Evolutionary conservation across 2,797 vertebrate genomes (phyloP).

Genomic region (Ctenochaetus hawaiiensis): DNA sequence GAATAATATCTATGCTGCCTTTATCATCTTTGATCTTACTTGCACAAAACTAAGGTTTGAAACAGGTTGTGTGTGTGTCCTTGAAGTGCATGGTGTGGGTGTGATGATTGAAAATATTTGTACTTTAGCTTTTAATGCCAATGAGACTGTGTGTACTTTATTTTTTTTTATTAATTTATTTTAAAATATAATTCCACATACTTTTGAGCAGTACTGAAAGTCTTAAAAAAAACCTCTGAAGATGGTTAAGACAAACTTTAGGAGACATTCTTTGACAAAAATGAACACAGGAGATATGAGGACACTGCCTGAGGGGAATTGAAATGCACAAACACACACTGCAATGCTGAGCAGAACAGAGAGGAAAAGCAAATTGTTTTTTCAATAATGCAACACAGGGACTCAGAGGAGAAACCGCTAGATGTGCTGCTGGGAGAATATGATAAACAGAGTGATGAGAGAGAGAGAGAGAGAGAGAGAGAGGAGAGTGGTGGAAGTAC

Average conservation of each 20-base stretch:
- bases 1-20: neutral
- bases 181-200: neutral
- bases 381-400: constrained; percentile 61
- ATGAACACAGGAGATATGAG: neutral
- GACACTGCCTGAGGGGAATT: constrained; percentile 18
- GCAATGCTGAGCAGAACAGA: constrained; percentile 25
- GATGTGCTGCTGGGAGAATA: constrained; percentile 40
- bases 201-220: neutral
- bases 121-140: neutral
- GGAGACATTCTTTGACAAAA: neutral
- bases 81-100: neutral
- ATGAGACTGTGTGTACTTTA: too few relatives aligned
- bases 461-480: constrained; percentile 30
- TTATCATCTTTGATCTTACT: neutral
- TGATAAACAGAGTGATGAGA: constrained; percentile 26
- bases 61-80: neutral
- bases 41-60: neutral
- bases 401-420: constrained; percentile 44
- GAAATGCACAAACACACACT: neutral
- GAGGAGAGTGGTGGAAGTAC: constrained; percentile 16
- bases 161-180: too few relatives aligned
- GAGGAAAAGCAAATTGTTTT: constrained; percentile 34
- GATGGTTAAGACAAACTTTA: constrained; percentile 10
- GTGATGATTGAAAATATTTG: neutral
- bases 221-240: constrained; percentile 5